A percentile compares a stretch with the other conserved stretches of the same genome.
These are phyloP conservation scores for Xestoiulus laeticollis DNA, from an alignment of 2,888 invertebrate species.

Conservation along the genomic window DNA sequence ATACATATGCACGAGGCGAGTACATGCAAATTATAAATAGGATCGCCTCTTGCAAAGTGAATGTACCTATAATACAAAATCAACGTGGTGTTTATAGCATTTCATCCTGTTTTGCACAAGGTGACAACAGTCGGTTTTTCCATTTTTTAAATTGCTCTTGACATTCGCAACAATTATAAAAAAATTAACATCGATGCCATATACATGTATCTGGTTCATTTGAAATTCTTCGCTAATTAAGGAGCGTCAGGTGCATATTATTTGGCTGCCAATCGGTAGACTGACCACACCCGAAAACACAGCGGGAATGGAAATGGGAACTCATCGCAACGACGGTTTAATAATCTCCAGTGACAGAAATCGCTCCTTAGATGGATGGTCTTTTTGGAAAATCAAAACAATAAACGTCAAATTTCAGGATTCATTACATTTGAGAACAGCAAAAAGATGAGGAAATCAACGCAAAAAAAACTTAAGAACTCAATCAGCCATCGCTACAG, in stretches of 20 bases:
- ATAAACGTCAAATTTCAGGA: conserved; percentile 10
- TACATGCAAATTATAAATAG: no score
- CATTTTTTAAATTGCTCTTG: no score
- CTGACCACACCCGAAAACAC: background rate
- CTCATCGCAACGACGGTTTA: background rate
- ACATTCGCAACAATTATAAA: no score
- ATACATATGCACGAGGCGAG: no score
- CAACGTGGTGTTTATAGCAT: no score
- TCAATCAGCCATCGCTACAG: background rate
- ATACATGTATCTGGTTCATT: background rate
- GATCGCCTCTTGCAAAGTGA: no score
- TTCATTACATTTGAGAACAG: background rate
- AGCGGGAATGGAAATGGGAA: background rate
- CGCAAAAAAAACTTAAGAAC: background rate
- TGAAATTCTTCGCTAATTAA: background rate
- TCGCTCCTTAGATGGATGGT: background rate
- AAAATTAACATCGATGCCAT: no score
- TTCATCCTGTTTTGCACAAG: no score
- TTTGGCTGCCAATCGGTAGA: background rate
- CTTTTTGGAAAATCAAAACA: conserved; percentile 15
- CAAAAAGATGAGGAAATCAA: background rate
- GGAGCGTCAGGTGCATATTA: background rate
- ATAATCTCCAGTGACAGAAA: background rate
- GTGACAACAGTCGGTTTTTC: no score
- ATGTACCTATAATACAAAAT: no score